Evolutionary conservation across 1,140 invertebrate genomes (phyloP).

Genomic region (Carposina sasakii): DNA sequence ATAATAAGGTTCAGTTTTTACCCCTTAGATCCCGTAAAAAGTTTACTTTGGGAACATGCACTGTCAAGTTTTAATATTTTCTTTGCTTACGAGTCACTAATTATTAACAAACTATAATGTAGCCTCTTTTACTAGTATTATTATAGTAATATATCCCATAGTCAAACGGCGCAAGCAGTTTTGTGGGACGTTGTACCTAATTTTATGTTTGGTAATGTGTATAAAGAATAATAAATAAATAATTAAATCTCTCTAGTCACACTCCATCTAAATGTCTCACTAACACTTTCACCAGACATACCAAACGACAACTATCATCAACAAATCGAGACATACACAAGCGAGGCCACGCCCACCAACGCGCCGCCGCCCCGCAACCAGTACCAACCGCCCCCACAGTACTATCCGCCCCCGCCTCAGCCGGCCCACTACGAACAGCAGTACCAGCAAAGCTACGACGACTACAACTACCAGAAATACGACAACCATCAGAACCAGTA

Average conservation of each 20-base stretch:
- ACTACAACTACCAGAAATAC: conserved; percentile 44
- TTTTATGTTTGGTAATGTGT: too few relatives aligned
- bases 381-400: conserved; percentile 43
- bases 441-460: conserved; percentile 41
- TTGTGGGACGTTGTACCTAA: too few relatives aligned
- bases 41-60: too few relatives aligned
- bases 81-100: too few relatives aligned
- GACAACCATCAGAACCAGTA: conserved; percentile 41
- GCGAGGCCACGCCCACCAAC: conserved; percentile 56
- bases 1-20: too few relatives aligned
- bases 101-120: too few relatives aligned
- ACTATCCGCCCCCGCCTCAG: neutral
- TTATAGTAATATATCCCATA: too few relatives aligned
- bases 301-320: conserved; percentile 61
- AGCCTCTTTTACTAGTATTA: too few relatives aligned
- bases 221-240: too few relatives aligned
- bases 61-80: too few relatives aligned
- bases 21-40: too few relatives aligned
- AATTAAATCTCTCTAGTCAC: neutral
- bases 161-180: too few relatives aligned
- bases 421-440: neutral
- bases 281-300: conserved; percentile 36
- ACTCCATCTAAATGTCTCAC: conserved; percentile 20
- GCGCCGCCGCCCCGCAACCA: conserved; percentile 57
- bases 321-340: conserved; percentile 63